Evolutionary conservation across 2,797 vertebrate genomes (phyloP), one percentile per base, ranked within the genome.

Genomic region (Scolopax bukidnonensis): DNA sequence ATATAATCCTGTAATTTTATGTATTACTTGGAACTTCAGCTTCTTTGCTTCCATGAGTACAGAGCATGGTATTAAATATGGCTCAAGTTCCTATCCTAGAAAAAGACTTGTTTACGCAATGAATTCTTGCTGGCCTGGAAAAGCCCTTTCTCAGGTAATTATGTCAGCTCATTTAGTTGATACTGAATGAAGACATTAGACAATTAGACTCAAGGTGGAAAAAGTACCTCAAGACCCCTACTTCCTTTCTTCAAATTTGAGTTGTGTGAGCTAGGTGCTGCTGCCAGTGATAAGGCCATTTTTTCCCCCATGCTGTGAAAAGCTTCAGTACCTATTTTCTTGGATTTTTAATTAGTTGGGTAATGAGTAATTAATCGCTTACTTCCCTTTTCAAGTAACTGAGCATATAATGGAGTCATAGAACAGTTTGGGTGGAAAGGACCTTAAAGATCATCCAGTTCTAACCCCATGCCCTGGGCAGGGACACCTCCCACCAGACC

Each of bases 231-330:
- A n/a, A 19, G 69, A 27, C 4, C 16, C 13, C 3, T 8, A 38
- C 4, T 6, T 20, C 5, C 27, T 47, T 91, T 83, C 25, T 47
- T 70, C 33, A 63, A 8, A 57, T 53, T 16, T 85, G 36, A 69
- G 7, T 65, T 36, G 36, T 80, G 30, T 73, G 16, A n/a, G 21
- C 69, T 80, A 2, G 10, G 28, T 36, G 36, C 33, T 43, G 1
- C 27, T 79, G 32, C 19, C 12, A 1, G 67, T 0, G 0, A 0
- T 36, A 57, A 57, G 28, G 69, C 20, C 10, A 6, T 61, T 91
- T 89, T 61, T 65, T 89, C 76, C n/a, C 50, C 45, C 2, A 4
- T 41, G 32, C 40, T 76, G 12, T 71, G 51, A n/a, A 81, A 69
- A 79, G 32, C 30, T 93, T n/a, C 24, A 69, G 43, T 41, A 28